phyloP scores from a whole-genome alignment of 2,113 vertebrate species.

The Cariama cristata region DNA sequence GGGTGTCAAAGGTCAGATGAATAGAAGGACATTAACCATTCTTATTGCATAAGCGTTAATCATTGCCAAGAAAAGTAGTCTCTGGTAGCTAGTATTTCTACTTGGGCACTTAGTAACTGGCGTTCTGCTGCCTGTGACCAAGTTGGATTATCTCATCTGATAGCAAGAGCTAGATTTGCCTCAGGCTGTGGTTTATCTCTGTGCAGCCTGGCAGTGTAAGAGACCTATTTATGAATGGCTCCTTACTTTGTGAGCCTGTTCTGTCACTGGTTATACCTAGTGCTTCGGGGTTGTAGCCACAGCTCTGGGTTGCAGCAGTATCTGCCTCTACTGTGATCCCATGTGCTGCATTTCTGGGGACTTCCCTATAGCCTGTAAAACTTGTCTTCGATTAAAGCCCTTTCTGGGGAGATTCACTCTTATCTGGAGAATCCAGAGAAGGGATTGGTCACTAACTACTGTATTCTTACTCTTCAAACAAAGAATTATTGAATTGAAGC shows the following conservation, averaged over 20 bases:
- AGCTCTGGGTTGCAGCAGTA: not conserved
- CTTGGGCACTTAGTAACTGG: not conserved
- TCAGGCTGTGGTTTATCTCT: not conserved
- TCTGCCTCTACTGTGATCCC: not conserved
- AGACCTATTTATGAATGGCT: not conserved
- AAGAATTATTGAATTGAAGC: not conserved
- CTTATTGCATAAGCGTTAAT: not conserved
- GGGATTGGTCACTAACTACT: not conserved
- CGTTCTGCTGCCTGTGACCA: too few relatives aligned
- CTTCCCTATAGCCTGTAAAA: not conserved
- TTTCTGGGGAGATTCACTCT: not conserved
- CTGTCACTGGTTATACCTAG: not conserved
- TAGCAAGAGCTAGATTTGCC: not conserved
- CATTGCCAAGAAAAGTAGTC: not conserved
- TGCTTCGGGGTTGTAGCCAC: not conserved
- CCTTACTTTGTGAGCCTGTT: not conserved
- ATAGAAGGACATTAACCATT: not conserved
- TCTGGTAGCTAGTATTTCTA: not conserved
- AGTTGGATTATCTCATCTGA: not conserved
- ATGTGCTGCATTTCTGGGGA: fast-evolving
- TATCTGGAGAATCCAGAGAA: not conserved
- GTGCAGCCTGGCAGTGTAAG: not conserved
- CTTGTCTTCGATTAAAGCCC: not conserved
- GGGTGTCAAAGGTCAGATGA: not conserved
- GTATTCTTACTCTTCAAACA: not conserved